phyloP scores from a whole-genome alignment of 2,113 vertebrate genomes.

The Odontesthes bonariensis region DNA sequence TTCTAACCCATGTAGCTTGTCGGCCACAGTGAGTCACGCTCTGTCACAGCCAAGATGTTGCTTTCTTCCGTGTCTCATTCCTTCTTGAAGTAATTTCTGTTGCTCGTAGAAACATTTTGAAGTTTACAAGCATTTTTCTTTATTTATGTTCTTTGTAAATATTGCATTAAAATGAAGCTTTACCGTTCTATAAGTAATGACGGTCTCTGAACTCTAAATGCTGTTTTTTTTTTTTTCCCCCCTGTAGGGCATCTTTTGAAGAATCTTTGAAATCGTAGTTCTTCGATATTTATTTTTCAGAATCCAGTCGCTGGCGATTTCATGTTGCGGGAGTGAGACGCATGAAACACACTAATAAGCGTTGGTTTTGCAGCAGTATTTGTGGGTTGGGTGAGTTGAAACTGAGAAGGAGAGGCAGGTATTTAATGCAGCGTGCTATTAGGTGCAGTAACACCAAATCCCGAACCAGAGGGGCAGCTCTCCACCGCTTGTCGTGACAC shows the following conservation, averaged over 20 bases:
- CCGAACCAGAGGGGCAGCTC: constrained; percentile 27
- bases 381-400: constrained; percentile 11
- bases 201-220: constrained; percentile 12
- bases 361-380: constrained; percentile 9
- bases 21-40: constrained; percentile 23
- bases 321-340: background rate
- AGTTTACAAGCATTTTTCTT: constrained; percentile 13
- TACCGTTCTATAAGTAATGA: constrained; percentile 5
- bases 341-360: background rate
- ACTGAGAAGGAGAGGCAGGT: background rate
- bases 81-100: constrained; percentile 5
- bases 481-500: constrained; percentile 45
- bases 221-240: background rate
- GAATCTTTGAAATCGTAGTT: constrained; percentile 13
- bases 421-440: constrained; percentile 27
- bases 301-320: background rate
- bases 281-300: constrained; percentile 17
- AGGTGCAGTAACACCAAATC: constrained; percentile 49
- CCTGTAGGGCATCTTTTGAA: constrained; percentile 3
- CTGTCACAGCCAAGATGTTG: constrained; percentile 22
- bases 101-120: constrained; percentile 23
- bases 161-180: constrained; percentile 22
- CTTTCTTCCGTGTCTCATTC: constrained; percentile 28
- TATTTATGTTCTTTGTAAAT: constrained; percentile 46
- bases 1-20: background rate